Base-by-base conservation (phyloP, 2,888 invertebrate genomes). In the Rhingia rostrata region DNA sequence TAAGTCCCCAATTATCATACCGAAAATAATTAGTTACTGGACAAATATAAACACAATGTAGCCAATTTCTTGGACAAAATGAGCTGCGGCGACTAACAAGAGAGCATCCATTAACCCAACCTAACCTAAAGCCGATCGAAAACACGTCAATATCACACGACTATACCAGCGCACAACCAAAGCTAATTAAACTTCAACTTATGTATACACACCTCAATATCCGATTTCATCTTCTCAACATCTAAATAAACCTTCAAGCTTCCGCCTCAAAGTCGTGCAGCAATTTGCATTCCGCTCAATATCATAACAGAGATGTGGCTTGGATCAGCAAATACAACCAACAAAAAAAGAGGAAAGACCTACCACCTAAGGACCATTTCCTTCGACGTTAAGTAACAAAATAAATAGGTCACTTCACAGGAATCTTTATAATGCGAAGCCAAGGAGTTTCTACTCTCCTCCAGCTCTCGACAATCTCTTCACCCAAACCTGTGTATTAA, bases 321-420 rank as follows among this genome's bases (percentile, higher is more conserved):
- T 39, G 30, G 39, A 39, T 39, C 22, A 22, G 22, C 22, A 22
- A 22, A 22, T 22, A 22, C 22, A 22, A 22, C 22, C 1, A 22
- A 22, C 1, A 22, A 22, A 22, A 22, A 22, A 22, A 2, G 22
- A 22, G 22, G 22, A 2, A 22, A 22, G 1, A 22, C 22, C 22
- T 22, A 22, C 22, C 22, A 22, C 22, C n/a, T 10, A 67, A 63
- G 39, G 30, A 69, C 43, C 12, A 41, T 10, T 6, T 7, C 10
- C 32, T 32, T 22, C 6, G 9, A 14, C 32, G n/a, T 4, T 2
- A 22, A 12, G 35, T 43, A 41, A 35, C 49, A 60, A 39, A 70
- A 49, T 78, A 72, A 60, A 66, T 72, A 30, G 64, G 64, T 72
- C 60, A 79, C 61, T 64, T 79, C 53, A 72, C 51, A 33, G 14